Percentiles rank a stretch among this genome's conserved stretches.
phyloP scores from a whole-genome alignment of 2,888 invertebrate species.

The Laspeyria flexula region DNA sequence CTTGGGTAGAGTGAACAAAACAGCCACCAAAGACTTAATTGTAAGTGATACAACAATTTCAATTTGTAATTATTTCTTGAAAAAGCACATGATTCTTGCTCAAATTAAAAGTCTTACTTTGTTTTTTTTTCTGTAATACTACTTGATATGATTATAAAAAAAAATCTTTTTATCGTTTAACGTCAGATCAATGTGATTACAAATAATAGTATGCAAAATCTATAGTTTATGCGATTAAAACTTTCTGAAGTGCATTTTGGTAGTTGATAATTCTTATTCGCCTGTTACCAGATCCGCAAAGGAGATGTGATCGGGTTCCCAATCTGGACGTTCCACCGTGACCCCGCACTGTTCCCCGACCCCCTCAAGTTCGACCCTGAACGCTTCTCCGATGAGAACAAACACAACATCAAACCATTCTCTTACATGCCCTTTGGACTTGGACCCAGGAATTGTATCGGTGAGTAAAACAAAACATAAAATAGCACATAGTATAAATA shows the following conservation, averaged over 20 bases:
- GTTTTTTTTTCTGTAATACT: no score
- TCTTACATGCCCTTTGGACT: constrained; percentile 63
- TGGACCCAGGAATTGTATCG: constrained; percentile 68
- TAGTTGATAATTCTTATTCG: neutral
- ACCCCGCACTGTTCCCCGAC: constrained; percentile 56
- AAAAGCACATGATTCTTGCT: no score
- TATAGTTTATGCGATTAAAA: no score
- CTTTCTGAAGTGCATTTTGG: no score
- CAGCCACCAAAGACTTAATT: constrained; percentile 50
- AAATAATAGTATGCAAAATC: no score
- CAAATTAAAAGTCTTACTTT: no score
- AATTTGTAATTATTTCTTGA: no score
- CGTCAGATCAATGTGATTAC: no score
- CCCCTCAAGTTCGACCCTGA: constrained; percentile 67
- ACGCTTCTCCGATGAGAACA: constrained; percentile 60
- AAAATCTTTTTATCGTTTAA: no score
- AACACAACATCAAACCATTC: constrained; percentile 50
- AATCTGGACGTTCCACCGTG: constrained; percentile 57
- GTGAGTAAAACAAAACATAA: constrained; percentile 51
- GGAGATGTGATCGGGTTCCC: constrained; percentile 63
- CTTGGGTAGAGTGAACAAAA: constrained; percentile 51
- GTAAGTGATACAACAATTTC: constrained; percentile 42
- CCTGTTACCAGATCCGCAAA: constrained; percentile 54
- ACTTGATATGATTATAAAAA: no score
- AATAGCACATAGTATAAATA: no score